Percentiles rank a stretch among this genome's conserved stretches.
phyloP scores from a whole-genome alignment of 2,113 vertebrate species.

The Pitta sordida region DNA sequence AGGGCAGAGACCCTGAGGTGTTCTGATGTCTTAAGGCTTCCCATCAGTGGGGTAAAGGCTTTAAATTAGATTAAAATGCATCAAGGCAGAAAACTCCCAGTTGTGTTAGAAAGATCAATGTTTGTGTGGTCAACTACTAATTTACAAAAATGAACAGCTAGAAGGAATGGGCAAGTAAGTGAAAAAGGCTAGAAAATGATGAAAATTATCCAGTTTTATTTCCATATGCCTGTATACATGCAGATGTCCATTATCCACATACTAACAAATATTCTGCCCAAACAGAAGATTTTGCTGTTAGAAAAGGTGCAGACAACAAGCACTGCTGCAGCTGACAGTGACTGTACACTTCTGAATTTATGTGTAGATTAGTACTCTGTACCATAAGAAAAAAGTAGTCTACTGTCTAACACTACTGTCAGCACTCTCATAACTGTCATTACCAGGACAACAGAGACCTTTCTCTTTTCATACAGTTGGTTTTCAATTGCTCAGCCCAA shows the following conservation, averaged over 20 bases:
- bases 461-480: slow-evolving; percentile 25
- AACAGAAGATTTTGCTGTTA: background rate
- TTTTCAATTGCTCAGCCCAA: slow-evolving; percentile 12
- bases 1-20: background rate
- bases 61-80: background rate
- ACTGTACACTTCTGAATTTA: background rate
- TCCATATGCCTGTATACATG: background rate
- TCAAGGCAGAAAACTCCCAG: background rate
- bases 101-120: background rate
- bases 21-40: background rate
- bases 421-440: background rate
- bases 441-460: slow-evolving; percentile 21
- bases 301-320: background rate
- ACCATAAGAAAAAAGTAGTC: background rate
- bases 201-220: background rate
- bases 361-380: background rate
- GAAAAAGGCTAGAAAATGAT: background rate
- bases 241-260: background rate
- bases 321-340: background rate
- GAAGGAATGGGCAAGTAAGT: background rate
- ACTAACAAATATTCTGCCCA: background rate
- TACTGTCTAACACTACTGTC: background rate
- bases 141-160: background rate
- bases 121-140: background rate
- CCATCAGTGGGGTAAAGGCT: background rate